Evolutionary conservation across 2,113 vertebrate genomes (phyloP), one percentile per base, ranked within the genome.

Genomic region (Oryzias celebensis): DNA sequence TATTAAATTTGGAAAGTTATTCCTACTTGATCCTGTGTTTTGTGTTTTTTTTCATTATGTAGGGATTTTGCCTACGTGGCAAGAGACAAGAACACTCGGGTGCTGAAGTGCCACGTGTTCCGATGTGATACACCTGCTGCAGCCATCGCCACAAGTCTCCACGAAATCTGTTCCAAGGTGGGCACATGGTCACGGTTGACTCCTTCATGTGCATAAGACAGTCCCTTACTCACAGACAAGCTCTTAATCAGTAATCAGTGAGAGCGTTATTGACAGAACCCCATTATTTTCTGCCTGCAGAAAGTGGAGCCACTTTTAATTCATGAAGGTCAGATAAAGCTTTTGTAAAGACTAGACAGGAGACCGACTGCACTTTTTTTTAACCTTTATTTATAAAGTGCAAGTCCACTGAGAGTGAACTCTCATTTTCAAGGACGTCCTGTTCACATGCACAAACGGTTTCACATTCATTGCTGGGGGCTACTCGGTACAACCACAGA

Each of bases 51-150:
- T 59, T 75, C 2, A 10, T 36, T 8, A 36, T 36, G 36, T 36
- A 98, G 97, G 88, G 95, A 98, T 87, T 98, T 98, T 81, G 97
- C 96, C 75, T 98, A 98, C 0, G 97, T 98, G 89, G 96, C 96
- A 61, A 94, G 96, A 91, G 96, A 98, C 90, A 95, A 94, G 87
- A 96, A 98, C 78, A 98, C 96, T 0, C 91, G 95, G 48, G 95
- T 97, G 87, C 85, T 98, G 88, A 98, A 98, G 94, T 98, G 97
- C 88, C 97, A 98, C 88, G 97, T 98, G 77, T 98, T 98, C 87
- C 92, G 96, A 85, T 98, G 96, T 97, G 97, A 99, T 89, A 95
- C 94, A 1, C 96, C 97, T 47, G 97, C 97, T 15, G 96, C 98
- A 89, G 94, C 95, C 89, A 96, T 98, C 2, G 95, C 96, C 85